Evolutionary conservation across 2,888 invertebrate genomes (phyloP).

Genomic region (Argyresthia albistria): DNA sequence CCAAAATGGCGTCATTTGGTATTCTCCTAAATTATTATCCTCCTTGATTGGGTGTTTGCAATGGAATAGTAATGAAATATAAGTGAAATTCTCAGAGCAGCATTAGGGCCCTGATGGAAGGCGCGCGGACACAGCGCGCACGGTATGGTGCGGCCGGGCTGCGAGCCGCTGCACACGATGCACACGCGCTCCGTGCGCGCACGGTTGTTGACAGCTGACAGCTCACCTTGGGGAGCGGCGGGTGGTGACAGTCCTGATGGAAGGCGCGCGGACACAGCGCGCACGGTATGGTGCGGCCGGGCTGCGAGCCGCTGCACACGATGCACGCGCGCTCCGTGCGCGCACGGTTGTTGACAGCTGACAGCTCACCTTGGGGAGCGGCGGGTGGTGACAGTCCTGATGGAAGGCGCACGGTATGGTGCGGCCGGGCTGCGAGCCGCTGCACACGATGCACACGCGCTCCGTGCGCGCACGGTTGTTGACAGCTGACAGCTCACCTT

Average conservation of each 20-base stretch:
- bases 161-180: no score
- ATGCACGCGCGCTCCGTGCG: no score
- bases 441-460: slow-evolving; percentile 95
- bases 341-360: no score
- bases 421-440: slow-evolving; percentile 69
- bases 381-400: slow-evolving; percentile 92
- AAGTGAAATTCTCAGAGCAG: no score
- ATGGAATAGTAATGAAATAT: no score
- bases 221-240: slow-evolving; percentile 78
- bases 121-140: slow-evolving; percentile 92
- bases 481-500: slow-evolving; percentile 45
- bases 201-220: neutral
- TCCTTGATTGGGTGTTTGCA: no score
- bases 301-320: slow-evolving; percentile 63
- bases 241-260: slow-evolving; percentile 94
- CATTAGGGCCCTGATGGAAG: slow-evolving; percentile 95
- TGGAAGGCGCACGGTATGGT: slow-evolving; percentile 93
- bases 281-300: slow-evolving; percentile 82
- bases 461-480: slow-evolving; percentile 92
- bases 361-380: slow-evolving; percentile 74
- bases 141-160: slow-evolving; percentile 77
- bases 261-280: slow-evolving; percentile 93
- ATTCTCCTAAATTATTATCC: no score
- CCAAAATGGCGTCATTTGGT: no score
- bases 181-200: neutral